phyloP scores from a whole-genome alignment of 1,140 invertebrate species.

The Plutomurus gul region DNA sequence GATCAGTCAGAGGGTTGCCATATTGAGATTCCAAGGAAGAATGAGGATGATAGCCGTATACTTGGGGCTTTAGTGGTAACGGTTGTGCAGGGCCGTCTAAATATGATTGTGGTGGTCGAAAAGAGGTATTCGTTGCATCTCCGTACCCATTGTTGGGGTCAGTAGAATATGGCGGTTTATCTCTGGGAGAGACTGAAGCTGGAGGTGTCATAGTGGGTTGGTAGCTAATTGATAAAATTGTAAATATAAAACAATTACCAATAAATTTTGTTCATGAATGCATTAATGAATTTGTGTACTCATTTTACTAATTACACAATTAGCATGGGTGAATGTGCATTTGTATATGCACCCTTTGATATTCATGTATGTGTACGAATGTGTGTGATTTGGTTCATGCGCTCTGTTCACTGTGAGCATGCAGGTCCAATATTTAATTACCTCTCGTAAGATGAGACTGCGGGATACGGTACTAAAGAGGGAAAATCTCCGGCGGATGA shows the following conservation, averaged over 20 bases:
- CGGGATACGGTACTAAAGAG: slow-evolving; percentile 46
- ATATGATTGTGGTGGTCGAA: slow-evolving; percentile 53
- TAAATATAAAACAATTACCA: too few species aligned
- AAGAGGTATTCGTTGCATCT: slow-evolving; percentile 44
- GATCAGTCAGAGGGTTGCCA: slow-evolving; percentile 63
- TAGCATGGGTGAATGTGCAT: too few species aligned
- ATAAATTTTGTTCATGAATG: too few species aligned
- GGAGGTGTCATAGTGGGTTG: slow-evolving; percentile 91
- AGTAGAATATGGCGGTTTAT: slow-evolving; percentile 58
- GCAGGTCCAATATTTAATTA: too few species aligned
- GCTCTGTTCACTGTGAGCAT: too few species aligned
- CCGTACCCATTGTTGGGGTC: slow-evolving; percentile 50
- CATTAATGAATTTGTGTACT: too few species aligned
- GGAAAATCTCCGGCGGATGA: slow-evolving; percentile 53
- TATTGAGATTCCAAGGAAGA: slow-evolving; percentile 59
- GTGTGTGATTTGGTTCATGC: too few species aligned
- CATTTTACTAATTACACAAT: too few species aligned
- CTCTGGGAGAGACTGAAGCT: slow-evolving; percentile 83
- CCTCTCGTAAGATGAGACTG: slow-evolving; percentile 55
- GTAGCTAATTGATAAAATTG: too few species aligned
- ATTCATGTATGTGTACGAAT: too few species aligned
- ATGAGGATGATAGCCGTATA: slow-evolving; percentile 65
- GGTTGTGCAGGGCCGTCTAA: slow-evolving; percentile 65
- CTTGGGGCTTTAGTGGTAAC: slow-evolving; percentile 85
- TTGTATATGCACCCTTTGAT: too few species aligned